Evolutionary conservation across 2,888 invertebrate species (phyloP).

Genomic region (Formica aserva): DNA sequence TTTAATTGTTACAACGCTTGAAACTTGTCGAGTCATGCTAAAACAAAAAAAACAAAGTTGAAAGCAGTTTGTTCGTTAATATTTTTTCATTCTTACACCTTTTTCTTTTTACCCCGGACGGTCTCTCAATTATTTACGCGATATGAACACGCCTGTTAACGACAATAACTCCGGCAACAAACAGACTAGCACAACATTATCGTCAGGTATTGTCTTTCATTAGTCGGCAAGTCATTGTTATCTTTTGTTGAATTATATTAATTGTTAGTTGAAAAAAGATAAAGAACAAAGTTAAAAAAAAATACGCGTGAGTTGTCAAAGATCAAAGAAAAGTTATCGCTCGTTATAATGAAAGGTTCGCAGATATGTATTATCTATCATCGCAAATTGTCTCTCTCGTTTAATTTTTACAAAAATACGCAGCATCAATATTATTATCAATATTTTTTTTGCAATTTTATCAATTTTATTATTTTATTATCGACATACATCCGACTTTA

Average conservation of each 20-base stretch:
- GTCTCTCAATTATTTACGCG: conserved; percentile 1
- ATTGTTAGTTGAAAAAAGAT: neutral
- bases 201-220: neutral
- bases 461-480: conserved; percentile 6
- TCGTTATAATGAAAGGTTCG: neutral
- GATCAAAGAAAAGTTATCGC: neutral
- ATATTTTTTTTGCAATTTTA: neutral
- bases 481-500: neutral
- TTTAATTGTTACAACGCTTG: conserved; percentile 1
- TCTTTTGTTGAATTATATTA: neutral
- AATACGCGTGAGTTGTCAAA: neutral
- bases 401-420: neutral
- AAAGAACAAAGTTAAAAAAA: neutral
- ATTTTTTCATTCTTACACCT: neutral
- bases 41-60: conserved; percentile 5
- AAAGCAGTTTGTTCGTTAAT: conserved; percentile 23
- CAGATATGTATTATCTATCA: neutral
- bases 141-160: neutral
- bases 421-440: conserved; percentile 13
- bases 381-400: neutral
- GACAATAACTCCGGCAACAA: neutral
- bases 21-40: neutral
- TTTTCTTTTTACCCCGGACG: neutral
- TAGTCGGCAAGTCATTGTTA: neutral
- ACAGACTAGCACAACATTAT: neutral